Conservation (phyloP, 1,140 invertebrate species). For the Onthophagus taurus region DNA sequence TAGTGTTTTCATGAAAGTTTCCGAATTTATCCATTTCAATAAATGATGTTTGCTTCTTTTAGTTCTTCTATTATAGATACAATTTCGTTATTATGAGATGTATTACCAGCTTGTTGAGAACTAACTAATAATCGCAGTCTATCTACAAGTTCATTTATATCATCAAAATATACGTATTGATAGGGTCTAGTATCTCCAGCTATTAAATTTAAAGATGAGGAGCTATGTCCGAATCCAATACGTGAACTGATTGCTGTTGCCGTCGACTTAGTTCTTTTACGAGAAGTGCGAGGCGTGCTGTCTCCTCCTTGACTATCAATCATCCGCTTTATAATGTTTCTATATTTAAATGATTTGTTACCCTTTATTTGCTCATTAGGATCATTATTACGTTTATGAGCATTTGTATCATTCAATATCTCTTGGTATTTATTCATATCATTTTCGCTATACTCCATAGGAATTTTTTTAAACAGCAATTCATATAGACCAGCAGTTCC, state of each 20-base stretch:
- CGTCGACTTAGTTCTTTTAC: no score
- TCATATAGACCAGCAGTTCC: slow-evolving; percentile 16
- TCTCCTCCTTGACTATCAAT: background rate
- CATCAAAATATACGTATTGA: slow-evolving; percentile 9
- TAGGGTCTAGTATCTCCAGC: background rate
- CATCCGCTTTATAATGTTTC: background rate
- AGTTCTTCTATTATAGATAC: slow-evolving; percentile 26
- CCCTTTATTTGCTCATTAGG: slow-evolving; percentile 4
- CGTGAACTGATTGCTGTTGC: no score
- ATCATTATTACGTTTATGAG: slow-evolving; percentile 12
- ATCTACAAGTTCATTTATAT: slow-evolving; percentile 10
- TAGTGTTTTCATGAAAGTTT: background rate
- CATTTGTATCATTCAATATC: slow-evolving; percentile 17
- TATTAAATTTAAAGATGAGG: no score
- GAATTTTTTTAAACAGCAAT: slow-evolving; percentile 17
- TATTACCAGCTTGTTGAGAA: slow-evolving; percentile 32
- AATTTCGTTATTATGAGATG: slow-evolving; percentile 34
- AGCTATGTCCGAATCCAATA: no score
- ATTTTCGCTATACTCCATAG: slow-evolving; percentile 8
- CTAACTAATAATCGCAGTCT: background rate
- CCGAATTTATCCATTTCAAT: background rate
- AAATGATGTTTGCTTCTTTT: slow-evolving; percentile 24
- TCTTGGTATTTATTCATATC: slow-evolving; percentile 17
- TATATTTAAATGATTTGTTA: background rate
- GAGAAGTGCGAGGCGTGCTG: no score